Evolutionary conservation across 1,140 invertebrate species (phyloP), one percentile per base, ranked within the genome.

Genomic region (Muscidifurax raptorellus): DNA sequence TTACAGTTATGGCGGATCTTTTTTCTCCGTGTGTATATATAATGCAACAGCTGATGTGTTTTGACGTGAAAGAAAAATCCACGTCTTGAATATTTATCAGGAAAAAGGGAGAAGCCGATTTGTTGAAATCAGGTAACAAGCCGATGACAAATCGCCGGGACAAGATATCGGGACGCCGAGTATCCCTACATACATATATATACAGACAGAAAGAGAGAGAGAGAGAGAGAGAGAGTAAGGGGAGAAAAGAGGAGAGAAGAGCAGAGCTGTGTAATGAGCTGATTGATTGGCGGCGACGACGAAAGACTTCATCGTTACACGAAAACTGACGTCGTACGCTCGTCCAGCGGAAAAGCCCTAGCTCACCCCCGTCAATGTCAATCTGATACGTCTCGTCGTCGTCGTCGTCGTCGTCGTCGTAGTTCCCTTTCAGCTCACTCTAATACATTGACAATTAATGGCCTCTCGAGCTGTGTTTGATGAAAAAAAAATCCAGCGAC

Each of bases 231-330:
- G 64, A n/a, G 25, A 22, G 64, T 15, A 4, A 27, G 64, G 36
- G 9, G 36, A 40, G 36, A 69, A 27, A 64, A 5, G 9, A 22
- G 12, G 25, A 71, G 27, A 22, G 3, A 59, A 9, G 13, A 7
- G 1, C 15, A 27, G 75, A 87, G 72, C 84, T 84, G 87, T 86
- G 89, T 90, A 91, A 91, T 90, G 89, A 90, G 89, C 86, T 92
- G 91, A 92, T 90, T 88, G 91, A 91, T 92, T 90, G 89, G 89
- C 90, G 87, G 86, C 88, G 88, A 13, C 44, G 67, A 87, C 88
- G 86, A 86, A 87, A 86, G 86, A 76, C 88, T 87, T 90, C 89
- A 89, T 90, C 88, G 89, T 89, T 90, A 91, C 90, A 91, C 86
- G 89, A 86, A 85, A 84, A 88, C 71, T 83, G 86, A 89, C 88